Conservation (phyloP, 2,797 vertebrate species). For the Vespertilio murinus region DNA sequence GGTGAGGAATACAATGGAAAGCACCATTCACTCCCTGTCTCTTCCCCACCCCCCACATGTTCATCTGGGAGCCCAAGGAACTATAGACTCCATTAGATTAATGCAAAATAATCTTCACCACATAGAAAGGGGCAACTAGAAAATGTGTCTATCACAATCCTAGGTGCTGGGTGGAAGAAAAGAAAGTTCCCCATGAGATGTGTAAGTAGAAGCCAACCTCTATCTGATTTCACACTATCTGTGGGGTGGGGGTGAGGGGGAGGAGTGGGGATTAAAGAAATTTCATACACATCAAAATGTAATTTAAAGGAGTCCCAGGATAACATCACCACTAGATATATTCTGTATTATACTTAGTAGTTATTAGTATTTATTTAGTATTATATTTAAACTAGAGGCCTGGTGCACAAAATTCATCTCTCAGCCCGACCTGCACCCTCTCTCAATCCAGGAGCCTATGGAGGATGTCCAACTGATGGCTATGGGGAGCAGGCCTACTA, state of each 20-base stretch:
- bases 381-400: neutral
- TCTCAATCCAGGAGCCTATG: too few relatives aligned
- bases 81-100: neutral
- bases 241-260: too few relatives aligned
- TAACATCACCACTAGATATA: neutral
- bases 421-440: too few relatives aligned
- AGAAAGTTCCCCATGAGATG: neutral
- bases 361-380: neutral
- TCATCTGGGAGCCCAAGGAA: neutral
- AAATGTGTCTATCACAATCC: neutral
- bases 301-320: neutral
- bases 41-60: neutral
- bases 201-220: neutral
- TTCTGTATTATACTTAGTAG: neutral
- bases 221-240: neutral
- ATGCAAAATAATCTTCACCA: neutral
- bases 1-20: neutral
- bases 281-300: neutral
- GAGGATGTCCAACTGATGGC: too few relatives aligned
- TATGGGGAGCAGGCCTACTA: too few relatives aligned
- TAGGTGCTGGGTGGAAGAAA: neutral
- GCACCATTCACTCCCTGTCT: too few relatives aligned
- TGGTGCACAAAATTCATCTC: too few relatives aligned
- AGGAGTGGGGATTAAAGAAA: neutral
- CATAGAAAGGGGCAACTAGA: neutral